A percentile compares a stretch with the other conserved stretches of the same genome.
Evolutionary conservation across 2,888 invertebrate species (phyloP).

Genomic region (Carabus problematicus): DNA sequence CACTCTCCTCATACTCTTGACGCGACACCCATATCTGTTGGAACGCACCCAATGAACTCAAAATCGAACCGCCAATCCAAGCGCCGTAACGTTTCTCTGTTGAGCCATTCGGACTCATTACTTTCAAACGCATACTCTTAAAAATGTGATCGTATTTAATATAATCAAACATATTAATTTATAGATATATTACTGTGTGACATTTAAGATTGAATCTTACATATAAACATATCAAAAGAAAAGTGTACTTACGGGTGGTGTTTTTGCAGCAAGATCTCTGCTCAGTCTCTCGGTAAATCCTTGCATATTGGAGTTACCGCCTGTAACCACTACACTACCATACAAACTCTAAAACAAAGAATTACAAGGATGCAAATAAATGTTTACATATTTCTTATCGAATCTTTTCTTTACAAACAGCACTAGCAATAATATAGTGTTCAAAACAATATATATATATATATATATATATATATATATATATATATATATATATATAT

Average conservation of each 20-base stretch:
- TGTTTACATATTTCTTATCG: not conserved
- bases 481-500: no score
- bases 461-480: no score
- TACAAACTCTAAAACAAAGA: constrained; percentile 72
- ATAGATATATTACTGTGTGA: constrained; percentile 70
- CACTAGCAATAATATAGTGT: not conserved
- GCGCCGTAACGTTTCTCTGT: constrained; percentile 94
- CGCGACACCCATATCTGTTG: constrained; percentile 99
- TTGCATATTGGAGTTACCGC: constrained; percentile 90
- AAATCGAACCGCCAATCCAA: constrained; percentile 98
- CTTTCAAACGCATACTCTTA: constrained; percentile 91
- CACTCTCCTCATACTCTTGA: constrained; percentile 98
- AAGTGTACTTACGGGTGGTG: constrained; percentile 64
- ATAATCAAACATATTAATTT: constrained; percentile 89
- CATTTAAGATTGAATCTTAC: no score
- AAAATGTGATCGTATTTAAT: constrained; percentile 88
- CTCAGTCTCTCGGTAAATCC: constrained; percentile 53
- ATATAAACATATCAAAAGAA: not conserved
- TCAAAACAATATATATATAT: not conserved
- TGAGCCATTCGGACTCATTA: constrained; percentile 89
- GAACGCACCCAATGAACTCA: constrained; percentile 98
- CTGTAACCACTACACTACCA: constrained; percentile 93
- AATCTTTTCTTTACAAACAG: constrained; percentile 10
- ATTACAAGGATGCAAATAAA: not conserved
- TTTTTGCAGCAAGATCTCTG: constrained; percentile 72